Base-by-base conservation (phyloP, 2,888 invertebrate genomes). In the Ceratothoa steindachneri region DNA sequence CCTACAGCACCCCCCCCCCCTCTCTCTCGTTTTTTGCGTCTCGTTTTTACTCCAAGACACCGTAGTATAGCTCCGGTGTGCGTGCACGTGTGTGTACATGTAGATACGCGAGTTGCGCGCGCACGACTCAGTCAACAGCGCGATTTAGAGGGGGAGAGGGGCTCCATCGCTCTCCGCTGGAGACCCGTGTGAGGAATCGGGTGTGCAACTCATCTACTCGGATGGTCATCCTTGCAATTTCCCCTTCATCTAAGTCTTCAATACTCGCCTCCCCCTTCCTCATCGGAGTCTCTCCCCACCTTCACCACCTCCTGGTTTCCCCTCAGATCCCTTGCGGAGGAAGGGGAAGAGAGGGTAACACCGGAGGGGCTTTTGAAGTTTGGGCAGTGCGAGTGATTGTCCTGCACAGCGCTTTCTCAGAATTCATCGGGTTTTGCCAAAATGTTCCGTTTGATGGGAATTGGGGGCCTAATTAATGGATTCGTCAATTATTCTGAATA, bases 371-470 rank as follows among this genome's bases (percentile, higher is more conserved):
- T 75, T 75, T 75, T 75, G 75, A 75, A 75, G 75, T 75, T 75
- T 75, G 72, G 75, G 75, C 72, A 72, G 72, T 71, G 72, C 69
- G 75, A 72, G 69, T 71, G 75, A 75, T 75, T 75, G 75, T 75
- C 75, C 75, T 69, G 55, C 55, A 7, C 5, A 7, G 55, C 24
- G n/a, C n/a, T 55, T 55, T 55, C 55, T 55, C 55, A 55, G 55
- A 55, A 55, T 55, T 55, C 55, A 22, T 55, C 55, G 19, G 55
- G 55, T 72, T 75, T 75, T 75, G 69, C 72, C 75, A 75, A 69
- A 75, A 75, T 72, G 75, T 75, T 75, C 72, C 72, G 75, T 69
- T 69, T 55, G 55, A 55, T 55, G 55, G 19, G 55, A 55, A 55
- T 7, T 24, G 22, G n/a, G 60, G 60, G 22, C 60, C 60, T 60